Percentiles rank a stretch among this genome's conserved stretches.
Conservation (phyloP, 1,140 invertebrate species). For the Drosophila sturtevanti region DNA sequence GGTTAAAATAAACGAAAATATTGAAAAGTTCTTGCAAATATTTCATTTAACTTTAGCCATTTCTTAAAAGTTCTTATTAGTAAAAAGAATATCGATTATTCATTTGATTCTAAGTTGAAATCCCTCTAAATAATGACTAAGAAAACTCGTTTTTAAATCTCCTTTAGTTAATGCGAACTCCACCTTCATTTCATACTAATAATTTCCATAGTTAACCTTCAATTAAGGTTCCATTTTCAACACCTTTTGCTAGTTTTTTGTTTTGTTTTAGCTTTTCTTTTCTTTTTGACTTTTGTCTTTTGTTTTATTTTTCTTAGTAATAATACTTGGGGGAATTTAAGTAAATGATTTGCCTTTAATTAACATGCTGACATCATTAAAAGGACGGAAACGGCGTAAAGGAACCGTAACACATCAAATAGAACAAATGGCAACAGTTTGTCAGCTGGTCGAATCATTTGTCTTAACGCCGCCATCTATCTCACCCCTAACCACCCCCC, state of each 20-base stretch:
- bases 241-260: neutral
- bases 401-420: conserved; percentile 10
- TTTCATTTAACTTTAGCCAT: too few relatives aligned
- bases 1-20: too few relatives aligned
- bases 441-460: conserved; percentile 51
- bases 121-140: too few relatives aligned
- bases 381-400: neutral
- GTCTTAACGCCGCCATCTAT: conserved; percentile 35
- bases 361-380: conserved; percentile 68
- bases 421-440: conserved; percentile 55
- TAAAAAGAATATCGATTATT: too few relatives aligned
- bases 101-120: too few relatives aligned
- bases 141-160: too few relatives aligned
- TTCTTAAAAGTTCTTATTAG: too few relatives aligned
- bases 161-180: too few relatives aligned
- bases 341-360: conserved; percentile 66
- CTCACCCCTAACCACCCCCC: too few relatives aligned
- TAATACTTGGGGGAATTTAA: conserved; percentile 1
- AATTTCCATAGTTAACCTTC: neutral
- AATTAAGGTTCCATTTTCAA: neutral
- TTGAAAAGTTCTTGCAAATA: too few relatives aligned
- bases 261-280: neutral
- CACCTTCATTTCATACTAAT: too few relatives aligned
- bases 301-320: neutral
- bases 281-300: neutral